Evolutionary conservation across 2,113 vertebrate genomes (phyloP), one percentile per base, ranked within the genome.

Genomic region (Tiliqua scincoides): DNA sequence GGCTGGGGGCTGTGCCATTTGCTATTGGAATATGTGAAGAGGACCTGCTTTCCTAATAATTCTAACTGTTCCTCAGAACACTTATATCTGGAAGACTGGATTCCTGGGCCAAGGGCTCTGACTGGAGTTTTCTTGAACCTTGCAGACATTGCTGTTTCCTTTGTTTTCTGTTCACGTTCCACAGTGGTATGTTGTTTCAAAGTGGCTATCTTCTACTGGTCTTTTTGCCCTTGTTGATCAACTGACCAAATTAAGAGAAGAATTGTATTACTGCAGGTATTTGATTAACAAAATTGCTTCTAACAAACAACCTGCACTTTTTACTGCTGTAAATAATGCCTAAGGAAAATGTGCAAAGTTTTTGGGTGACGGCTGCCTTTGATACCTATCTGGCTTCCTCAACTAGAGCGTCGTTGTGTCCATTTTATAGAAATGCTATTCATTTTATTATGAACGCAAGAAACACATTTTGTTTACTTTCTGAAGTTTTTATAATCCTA

Each of bases 401-500:
- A 25, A 76, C 27, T 6, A 11, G 82, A 82, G 40, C 72, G 65
- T 81, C 25, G 2, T 74, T 84, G 68, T 89, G 48, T 11, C 61
- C 20, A 10, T 75, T 83, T 91, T 72, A 25, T 0, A 63, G 12
- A 23, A 0, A 0, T 76, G 17, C 18, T 74, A 70, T 74, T 74
- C 25, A 63, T 63, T 48, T 63, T 52, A 23, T 63, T 62, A 61
- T 61, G 71, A 74, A 89, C 75, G 63, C 80, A 84, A 59, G 68
- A 86, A 62, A 71, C 40, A 89, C 35, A n/a, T 85, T 90, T 23
- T 8, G 2, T 87, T 89, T 15, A 21, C 17, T 37, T 76, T 30
- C 48, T 82, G 86, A 79, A 82, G 79, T 74, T 86, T 91, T 89
- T 85, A 81, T 52, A 84, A 54, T 72, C 61, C 91, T 43, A 37